phyloP scores from a whole-genome alignment of 2,888 invertebrate species.

The Chymomyza procnemis region DNA sequence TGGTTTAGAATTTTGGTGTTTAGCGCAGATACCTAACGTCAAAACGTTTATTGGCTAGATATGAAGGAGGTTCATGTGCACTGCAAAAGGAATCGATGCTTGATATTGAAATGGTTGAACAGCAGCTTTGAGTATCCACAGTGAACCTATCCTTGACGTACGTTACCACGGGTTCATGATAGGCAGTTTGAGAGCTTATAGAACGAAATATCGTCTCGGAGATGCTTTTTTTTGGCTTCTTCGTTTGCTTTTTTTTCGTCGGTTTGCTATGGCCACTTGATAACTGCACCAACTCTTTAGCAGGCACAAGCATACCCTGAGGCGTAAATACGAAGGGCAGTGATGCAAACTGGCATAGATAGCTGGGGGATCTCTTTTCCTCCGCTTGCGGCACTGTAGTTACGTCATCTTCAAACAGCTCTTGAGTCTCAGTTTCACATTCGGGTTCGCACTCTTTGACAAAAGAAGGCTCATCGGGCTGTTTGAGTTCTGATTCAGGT shows the following conservation, averaged over 20 bases:
- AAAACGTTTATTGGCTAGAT: not conserved
- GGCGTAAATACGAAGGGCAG: not conserved
- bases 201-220: not conserved
- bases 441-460: too few relatives aligned
- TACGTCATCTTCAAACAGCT: too few relatives aligned
- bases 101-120: not conserved
- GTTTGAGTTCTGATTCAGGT: too few relatives aligned
- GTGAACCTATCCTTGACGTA: slow-evolving; percentile 9
- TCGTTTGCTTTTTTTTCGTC: not conserved
- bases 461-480: too few relatives aligned
- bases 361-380: too few relatives aligned
- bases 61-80: not conserved
- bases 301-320: not conserved
- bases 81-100: not conserved
- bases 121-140: not conserved
- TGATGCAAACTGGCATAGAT: not conserved
- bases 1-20: slow-evolving; percentile 12
- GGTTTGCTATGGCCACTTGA: too few relatives aligned
- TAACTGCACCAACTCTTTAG: not conserved
- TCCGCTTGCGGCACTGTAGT: not conserved
- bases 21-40: slow-evolving; percentile 16
- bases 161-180: slow-evolving; percentile 8
- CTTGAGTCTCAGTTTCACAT: too few relatives aligned
- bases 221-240: not conserved
- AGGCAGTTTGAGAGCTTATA: not conserved